Base-by-base conservation (phyloP, 2,797 vertebrate species). In the Rhinichthys osculus region DNA sequence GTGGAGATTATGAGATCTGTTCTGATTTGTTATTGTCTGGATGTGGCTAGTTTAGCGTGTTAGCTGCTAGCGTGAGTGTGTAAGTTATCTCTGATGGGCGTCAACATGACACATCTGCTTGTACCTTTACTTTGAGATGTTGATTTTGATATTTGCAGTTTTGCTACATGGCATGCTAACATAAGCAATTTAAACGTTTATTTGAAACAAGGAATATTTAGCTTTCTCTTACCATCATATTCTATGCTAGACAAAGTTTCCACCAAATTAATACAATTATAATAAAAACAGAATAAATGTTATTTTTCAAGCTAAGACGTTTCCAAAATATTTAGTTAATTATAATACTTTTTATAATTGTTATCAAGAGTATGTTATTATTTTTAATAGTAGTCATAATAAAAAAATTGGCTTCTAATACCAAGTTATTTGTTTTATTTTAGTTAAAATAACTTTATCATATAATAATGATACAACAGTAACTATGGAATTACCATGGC, bases 91-190 rank as follows among this genome's bases (percentile, higher is more conserved):
- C 64, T 72, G 30, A 80, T 66, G 77, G 84, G 84, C 77, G 84
- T 85, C 69, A 85, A 81, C 84, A 74, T 40, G 33, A 81, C 78
- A 72, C 76, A 81, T 85, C 70, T 85, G 84, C 66, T 52, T 71
- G 27, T 71, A 50, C 19, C 50, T 69, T 69, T 44, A 57, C n/a
- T 62, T 74, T 50, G 30, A 78, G 23, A 38, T 40, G 33, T 23
- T 40, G 7, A 35, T 77, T 77, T 44, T 78, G n/a, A 64, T 62
- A 2, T 30, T 27, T 30, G 13, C 4, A 11, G 54, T 62, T 73
- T 74, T 83, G 30, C 11, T 33, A 21, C 17, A 13, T 73, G 70
- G 42, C 17, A 30, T 62, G 40, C 54, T 33, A n/a, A 83, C 17
- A 73, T 81, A 50, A 35, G 19, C 8, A 33, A 83, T 23, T 19